Percentiles rank a stretch among this genome's conserved stretches.
Conservation (phyloP, 2,113 vertebrate species). For the Psammodynastes pulverulentus region DNA sequence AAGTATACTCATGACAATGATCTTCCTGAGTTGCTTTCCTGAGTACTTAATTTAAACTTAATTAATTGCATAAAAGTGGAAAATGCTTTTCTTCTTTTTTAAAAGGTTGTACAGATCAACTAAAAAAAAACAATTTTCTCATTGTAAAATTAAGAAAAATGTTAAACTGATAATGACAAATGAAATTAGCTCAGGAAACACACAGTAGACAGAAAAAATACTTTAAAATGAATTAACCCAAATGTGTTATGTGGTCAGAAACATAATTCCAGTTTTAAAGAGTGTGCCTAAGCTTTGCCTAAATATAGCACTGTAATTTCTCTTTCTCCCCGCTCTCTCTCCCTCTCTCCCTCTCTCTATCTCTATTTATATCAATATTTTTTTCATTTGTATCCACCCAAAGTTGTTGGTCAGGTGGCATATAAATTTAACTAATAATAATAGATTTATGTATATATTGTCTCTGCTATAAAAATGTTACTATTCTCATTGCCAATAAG, state of each 20-base stretch:
- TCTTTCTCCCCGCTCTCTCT: background rate
- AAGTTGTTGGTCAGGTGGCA: background rate
- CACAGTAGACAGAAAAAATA: background rate
- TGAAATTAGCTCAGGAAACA: constrained; percentile 2
- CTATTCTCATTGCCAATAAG: background rate
- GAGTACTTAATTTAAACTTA: constrained; percentile 31
- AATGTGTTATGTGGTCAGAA: constrained; percentile 3
- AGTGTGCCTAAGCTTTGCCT: background rate
- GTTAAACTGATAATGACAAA: constrained; percentile 5
- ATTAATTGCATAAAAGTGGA: constrained; percentile 47
- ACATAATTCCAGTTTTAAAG: background rate
- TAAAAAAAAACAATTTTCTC: constrained; percentile 11
- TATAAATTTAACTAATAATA: background rate
- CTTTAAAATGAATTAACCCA: constrained; percentile 1
- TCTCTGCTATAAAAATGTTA: background rate
- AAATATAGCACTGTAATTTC: background rate
- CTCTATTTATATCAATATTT: background rate
- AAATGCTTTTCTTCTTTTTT: background rate
- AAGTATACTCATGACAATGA: constrained; percentile 7
- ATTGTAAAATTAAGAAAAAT: constrained; percentile 34
- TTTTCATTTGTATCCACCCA: background rate
- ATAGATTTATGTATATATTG: background rate
- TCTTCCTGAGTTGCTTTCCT: constrained; percentile 27
- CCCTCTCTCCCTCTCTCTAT: too few species aligned
- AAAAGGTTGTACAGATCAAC: background rate